Percentiles rank a stretch among this genome's conserved stretches.
phyloP scores from a whole-genome alignment of 2,888 invertebrate genomes.

The Scaptomyza parva region DNA sequence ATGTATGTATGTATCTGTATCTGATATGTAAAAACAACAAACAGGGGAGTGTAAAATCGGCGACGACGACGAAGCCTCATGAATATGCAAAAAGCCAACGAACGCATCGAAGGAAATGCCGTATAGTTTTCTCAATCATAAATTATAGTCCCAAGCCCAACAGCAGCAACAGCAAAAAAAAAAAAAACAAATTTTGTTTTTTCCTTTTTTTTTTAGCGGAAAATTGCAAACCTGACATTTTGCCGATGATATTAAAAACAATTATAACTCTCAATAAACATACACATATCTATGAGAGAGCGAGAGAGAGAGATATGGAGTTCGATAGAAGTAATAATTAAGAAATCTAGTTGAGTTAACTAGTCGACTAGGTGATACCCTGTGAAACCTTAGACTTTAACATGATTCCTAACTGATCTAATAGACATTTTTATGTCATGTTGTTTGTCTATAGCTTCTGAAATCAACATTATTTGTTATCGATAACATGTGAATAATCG shows the following conservation, averaged over 20 bases:
- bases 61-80: too few species aligned
- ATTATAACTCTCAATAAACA: constrained; percentile 38
- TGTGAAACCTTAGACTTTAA: too few species aligned
- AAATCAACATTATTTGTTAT: too few species aligned
- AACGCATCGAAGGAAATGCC: constrained; percentile 63
- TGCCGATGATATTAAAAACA: constrained; percentile 50
- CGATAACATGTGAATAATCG: too few species aligned
- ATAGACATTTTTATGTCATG: too few species aligned
- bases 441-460: too few species aligned
- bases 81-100: constrained; percentile 66
- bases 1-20: constrained; percentile 10
- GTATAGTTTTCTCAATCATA: constrained; percentile 66
- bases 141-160: constrained; percentile 44
- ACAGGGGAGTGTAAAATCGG: too few species aligned
- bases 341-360: too few species aligned
- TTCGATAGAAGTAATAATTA: neutral
- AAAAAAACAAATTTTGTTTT: constrained; percentile 25
- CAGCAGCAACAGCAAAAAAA: constrained; percentile 28
- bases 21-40: constrained; percentile 42
- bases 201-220: constrained; percentile 22
- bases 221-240: constrained; percentile 53
- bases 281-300: neutral
- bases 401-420: too few species aligned
- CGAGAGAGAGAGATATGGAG: neutral
- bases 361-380: too few species aligned